Evolutionary conservation across 2,797 vertebrate species (phyloP).

Genomic region (Myotis planiceps): DNA sequence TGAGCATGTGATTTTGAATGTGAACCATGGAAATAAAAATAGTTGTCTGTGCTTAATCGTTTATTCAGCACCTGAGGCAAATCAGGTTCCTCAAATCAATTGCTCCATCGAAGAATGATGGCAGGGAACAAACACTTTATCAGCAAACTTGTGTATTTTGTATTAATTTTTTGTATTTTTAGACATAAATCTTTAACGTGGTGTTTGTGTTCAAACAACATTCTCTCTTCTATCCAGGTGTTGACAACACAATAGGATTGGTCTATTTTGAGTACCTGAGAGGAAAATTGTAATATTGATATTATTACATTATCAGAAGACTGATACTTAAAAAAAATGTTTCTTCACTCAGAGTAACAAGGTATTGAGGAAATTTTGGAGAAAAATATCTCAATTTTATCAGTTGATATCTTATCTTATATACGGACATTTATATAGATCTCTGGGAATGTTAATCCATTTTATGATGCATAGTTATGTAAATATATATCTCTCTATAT

Average conservation of each 20-base stretch:
- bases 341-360: neutral
- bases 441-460: neutral
- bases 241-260: constrained; percentile 31
- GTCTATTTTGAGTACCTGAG: neutral
- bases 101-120: neutral
- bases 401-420: neutral
- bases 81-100: constrained; percentile 63
- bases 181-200: constrained; percentile 15
- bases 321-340: neutral
- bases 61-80: constrained; percentile 9
- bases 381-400: neutral
- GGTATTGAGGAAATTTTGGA: neutral
- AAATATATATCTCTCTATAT: neutral
- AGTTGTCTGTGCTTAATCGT: neutral
- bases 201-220: neutral
- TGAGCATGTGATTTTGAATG: neutral
- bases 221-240: constrained; percentile 23
- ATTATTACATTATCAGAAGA: neutral
- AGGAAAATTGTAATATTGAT: constrained; percentile 7
- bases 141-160: neutral
- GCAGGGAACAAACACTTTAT: neutral
- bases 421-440: neutral
- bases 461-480: neutral
- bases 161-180: constrained; percentile 1
- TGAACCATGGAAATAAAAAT: constrained; percentile 26